Base-by-base conservation (phyloP, 2,888 invertebrate species). In the Polyploca ridens region DNA sequence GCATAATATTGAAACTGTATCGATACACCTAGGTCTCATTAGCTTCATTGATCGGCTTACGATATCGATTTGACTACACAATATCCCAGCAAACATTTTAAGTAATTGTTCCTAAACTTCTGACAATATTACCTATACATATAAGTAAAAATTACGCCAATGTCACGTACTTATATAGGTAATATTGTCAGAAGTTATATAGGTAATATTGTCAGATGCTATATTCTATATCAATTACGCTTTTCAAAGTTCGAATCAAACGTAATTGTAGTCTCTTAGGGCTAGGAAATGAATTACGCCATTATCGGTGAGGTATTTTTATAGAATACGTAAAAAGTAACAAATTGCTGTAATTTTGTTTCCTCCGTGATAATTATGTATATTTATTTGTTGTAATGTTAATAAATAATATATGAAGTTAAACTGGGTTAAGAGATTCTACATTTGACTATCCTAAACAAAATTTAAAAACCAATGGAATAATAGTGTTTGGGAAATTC, bases 1-100 rank as follows among this genome's bases (percentile, higher is more conserved):
- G 89, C 92, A 91, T 92, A 92, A 91, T 90, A 89, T 87, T 85
- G 83, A 78, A 88, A 82, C 83, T 82, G 82, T 82, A 82, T 74
- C 86, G 84, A 88, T 89, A 87, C 81, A 88, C 85, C 87, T 85
- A 83, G 76, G 76, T 85, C 87, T 90, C 90, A 90, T 92, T 90
- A 90, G 85, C 84, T 69, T 68, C 82, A 84, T 82, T 85, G 88
- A 91, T 88, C 86, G 83, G 84, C 85, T 90, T 89, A 89, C 79
- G 84, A 83, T 84, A 83, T 81, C 76, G 75, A 80, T 80, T 83
- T 78, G 77, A 76, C 67, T 68, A 19, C 35, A 19, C 33, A 73
- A 73, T 69, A 67, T 66, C 68, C 60, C 44, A n/a, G n/a, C n/a
- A n/a, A n/a, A n/a, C n/a, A n/a, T n/a, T n/a, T n/a, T n/a, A n/a